phyloP scores from a whole-genome alignment of 2,113 vertebrate genomes.

The Microtus montanus region DNA sequence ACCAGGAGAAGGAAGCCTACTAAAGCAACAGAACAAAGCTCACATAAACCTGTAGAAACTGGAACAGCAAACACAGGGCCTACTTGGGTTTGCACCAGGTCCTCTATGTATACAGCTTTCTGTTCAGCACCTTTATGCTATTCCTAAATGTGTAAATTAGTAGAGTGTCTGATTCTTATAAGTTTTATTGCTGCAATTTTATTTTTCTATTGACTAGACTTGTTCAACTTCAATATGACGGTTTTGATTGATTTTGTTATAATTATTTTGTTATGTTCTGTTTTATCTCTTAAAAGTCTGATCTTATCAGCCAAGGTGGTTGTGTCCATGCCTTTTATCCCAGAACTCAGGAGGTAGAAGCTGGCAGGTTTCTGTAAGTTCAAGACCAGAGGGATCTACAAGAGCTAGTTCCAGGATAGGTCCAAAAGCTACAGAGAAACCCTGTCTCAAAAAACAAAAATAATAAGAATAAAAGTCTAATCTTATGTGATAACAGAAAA shows the following conservation, averaged over 20 bases:
- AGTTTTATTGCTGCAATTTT: background rate
- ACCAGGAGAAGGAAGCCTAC: background rate
- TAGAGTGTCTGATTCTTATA: background rate
- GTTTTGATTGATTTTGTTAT: background rate
- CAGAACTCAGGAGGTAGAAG: accelerated
- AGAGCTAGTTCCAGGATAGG: too few species aligned
- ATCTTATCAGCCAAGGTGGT: background rate
- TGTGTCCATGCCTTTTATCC: too few species aligned
- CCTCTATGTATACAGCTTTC: background rate
- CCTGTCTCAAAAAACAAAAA: too few species aligned
- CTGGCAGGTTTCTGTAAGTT: too few species aligned
- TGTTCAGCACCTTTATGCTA: background rate
- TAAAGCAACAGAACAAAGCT: background rate
- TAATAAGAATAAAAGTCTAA: too few species aligned
- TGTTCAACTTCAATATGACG: background rate
- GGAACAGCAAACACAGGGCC: background rate
- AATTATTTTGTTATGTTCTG: background rate
- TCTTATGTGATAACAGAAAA: background rate
- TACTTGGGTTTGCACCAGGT: background rate
- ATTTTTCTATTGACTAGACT: background rate
- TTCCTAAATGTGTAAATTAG: background rate
- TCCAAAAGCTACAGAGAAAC: too few species aligned
- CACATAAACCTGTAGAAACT: background rate
- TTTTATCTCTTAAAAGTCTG: background rate
- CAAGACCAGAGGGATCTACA: too few species aligned